A percentile compares a stretch with the other conserved stretches of the same genome.
Evolutionary conservation across 1,140 invertebrate genomes (phyloP).

Genomic region (Zaprionus taronus): DNA sequence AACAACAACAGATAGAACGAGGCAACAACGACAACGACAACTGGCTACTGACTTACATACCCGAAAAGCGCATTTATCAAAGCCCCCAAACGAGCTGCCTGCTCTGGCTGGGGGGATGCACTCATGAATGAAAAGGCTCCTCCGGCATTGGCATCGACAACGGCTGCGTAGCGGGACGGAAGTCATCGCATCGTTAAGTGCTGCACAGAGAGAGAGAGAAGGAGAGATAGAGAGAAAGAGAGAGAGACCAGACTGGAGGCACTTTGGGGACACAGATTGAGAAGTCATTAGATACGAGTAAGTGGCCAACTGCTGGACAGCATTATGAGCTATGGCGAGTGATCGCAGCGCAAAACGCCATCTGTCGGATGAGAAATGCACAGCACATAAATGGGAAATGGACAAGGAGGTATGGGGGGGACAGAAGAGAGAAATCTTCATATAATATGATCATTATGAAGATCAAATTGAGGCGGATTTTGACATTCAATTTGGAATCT

Average conservation of each 20-base stretch:
- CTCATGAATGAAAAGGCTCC: slow-evolving; percentile 65
- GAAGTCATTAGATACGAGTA: slow-evolving; percentile 74
- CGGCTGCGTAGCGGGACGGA: slow-evolving; percentile 37
- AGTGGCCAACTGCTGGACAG: slow-evolving; percentile 44
- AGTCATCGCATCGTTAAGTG: slow-evolving; percentile 45
- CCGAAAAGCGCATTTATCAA: slow-evolving; percentile 81
- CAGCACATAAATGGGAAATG: not conserved
- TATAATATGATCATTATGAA: slow-evolving; percentile 7
- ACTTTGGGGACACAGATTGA: slow-evolving; percentile 78
- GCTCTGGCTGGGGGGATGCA: slow-evolving; percentile 4
- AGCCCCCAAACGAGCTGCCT: slow-evolving; percentile 50
- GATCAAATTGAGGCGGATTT: not conserved
- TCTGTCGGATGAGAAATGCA: slow-evolving; percentile 5
- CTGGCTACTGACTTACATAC: slow-evolving; percentile 82
- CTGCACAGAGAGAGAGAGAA: slow-evolving; percentile 25
- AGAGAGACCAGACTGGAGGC: slow-evolving; percentile 8
- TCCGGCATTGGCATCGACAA: slow-evolving; percentile 10
- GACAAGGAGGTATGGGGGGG: not conserved
- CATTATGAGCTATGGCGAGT: slow-evolving; percentile 65
- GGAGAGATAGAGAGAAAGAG: not conserved
- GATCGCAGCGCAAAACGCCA: slow-evolving; percentile 1
- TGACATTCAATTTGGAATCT: not conserved
- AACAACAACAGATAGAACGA: not conserved
- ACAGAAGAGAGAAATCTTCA: not conserved
- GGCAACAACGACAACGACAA: slow-evolving; percentile 45